Evolutionary conservation across 2,888 invertebrate species (phyloP).

Genomic region (Vannuccia rotundouncinata): DNA sequence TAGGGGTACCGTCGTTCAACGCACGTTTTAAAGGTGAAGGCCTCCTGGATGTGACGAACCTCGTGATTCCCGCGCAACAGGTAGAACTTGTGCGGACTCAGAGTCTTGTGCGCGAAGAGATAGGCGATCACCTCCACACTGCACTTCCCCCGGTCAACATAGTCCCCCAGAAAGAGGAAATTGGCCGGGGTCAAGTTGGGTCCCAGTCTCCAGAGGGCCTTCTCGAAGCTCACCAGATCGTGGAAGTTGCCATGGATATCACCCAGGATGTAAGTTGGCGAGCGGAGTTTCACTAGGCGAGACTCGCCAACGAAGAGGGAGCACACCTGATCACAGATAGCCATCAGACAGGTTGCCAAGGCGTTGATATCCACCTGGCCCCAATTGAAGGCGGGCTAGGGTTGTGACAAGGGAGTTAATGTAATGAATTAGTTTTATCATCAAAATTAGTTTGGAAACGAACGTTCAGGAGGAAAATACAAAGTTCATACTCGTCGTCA

Average conservation of each 20-base stretch:
- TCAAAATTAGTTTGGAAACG: too few relatives aligned
- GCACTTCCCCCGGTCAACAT: slow-evolving; percentile 67
- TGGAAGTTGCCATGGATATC: slow-evolving; percentile 70
- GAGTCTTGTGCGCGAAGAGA: slow-evolving; percentile 66
- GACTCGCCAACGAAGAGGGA: slow-evolving; percentile 60
- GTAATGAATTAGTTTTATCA: too few relatives aligned
- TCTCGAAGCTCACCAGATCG: slow-evolving; percentile 67
- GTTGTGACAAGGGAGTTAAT: too few relatives aligned
- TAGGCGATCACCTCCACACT: slow-evolving; percentile 67
- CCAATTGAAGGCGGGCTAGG: slow-evolving; percentile 54
- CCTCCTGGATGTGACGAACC: slow-evolving; percentile 67
- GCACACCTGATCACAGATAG: slow-evolving; percentile 62
- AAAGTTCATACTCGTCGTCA: too few relatives aligned
- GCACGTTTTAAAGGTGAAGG: slow-evolving; percentile 68
- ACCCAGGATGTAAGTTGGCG: slow-evolving; percentile 63
- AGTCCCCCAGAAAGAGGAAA: slow-evolving; percentile 70
- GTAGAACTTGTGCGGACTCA: slow-evolving; percentile 64
- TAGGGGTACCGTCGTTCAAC: too few relatives aligned
- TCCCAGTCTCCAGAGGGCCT: slow-evolving; percentile 66
- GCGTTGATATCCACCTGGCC: slow-evolving; percentile 56
- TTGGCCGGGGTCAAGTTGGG: slow-evolving; percentile 64
- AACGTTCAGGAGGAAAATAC: too few relatives aligned
- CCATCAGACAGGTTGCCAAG: slow-evolving; percentile 60
- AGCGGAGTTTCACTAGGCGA: slow-evolving; percentile 59
- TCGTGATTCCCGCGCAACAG: slow-evolving; percentile 71